phyloP scores from a whole-genome alignment of 2,797 vertebrate species.

The Gymnothorax javanicus region DNA sequence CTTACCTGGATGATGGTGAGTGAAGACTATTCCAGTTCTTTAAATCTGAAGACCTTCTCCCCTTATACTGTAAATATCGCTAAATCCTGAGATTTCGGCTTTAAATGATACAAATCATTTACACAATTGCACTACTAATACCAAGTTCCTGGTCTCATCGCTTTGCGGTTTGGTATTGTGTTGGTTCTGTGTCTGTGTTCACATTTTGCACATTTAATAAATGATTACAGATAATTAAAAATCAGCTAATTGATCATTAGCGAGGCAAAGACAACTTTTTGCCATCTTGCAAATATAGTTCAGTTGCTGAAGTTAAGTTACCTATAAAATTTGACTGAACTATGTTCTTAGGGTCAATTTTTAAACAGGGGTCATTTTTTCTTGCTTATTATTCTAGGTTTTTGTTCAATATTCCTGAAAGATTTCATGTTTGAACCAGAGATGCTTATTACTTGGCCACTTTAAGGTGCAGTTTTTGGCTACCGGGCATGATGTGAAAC shows the following conservation, averaged over 20 bases:
- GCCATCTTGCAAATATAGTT: neutral
- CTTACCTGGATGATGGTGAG: slow-evolving; percentile 98
- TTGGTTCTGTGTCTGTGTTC: neutral
- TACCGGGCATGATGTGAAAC: neutral
- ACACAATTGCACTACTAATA: too few relatives aligned
- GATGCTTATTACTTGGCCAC: neutral
- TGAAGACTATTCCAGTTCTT: neutral
- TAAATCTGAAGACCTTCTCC: neutral
- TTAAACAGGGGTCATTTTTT: neutral
- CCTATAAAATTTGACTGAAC: neutral
- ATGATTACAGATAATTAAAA: too few relatives aligned
- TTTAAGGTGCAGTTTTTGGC: neutral
- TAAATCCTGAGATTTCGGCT: too few relatives aligned
- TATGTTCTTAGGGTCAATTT: neutral
- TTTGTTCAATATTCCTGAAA: neutral
- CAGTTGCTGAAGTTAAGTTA: neutral
- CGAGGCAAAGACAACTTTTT: too few relatives aligned
- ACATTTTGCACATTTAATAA: neutral
- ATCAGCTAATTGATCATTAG: too few relatives aligned
- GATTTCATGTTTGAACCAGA: neutral
- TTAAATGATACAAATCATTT: too few relatives aligned
- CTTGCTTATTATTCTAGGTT: neutral
- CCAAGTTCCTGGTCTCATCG: neutral
- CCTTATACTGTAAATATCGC: too few relatives aligned
- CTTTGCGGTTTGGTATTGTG: neutral